Base-by-base conservation (phyloP, 37 sponge, comb jelly and placozoan species). In the Axinella damicornis region DNA sequence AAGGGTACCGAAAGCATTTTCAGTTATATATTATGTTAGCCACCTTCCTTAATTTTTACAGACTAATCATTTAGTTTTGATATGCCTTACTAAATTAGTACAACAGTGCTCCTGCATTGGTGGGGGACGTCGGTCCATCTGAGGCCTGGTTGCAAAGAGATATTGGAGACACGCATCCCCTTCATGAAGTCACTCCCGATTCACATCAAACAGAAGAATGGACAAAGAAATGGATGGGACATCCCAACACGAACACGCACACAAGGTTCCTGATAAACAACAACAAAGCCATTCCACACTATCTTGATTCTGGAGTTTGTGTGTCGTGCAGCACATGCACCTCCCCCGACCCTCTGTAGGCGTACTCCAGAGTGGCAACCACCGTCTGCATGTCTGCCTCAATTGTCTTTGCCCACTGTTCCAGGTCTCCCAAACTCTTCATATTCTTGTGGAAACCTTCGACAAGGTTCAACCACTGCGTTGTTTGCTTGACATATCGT, bases 341-440 rank as follows among this genome's bases (percentile, higher is more conserved):
- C 24, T 89, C 85, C 24, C 79, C 79, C n/a, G 89, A 80, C 31
- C 95, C 97, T 40, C 87, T 92, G 58, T 97, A 90, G 20, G 93
- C 98, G 76, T 88, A 92, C 60, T 97, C 98, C 60, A 97, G 78
- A 1, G 93, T 85, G 2, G 66, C 73, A 1, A 82, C 71, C 24
- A 97, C 65, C 21, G 69, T 73, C 28, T 80, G 79, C 98, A 97
- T 97, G 69, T 97, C 98, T 22, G 84, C 71, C 73, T 97, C 98
- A 59, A 97, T 97, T 25, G 96, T 95, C 57, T 76, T 86, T 27
- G 98, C 90, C 98, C 98, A 97, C 63, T 97, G 91, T 70, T 95
- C 96, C 37, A 97, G 64, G 75, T 97, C 98, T 69, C 98, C 98
- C 15, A 97, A 70, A 36, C 97, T 83, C 81, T 97, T 97, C 53